Base-by-base conservation (phyloP, 1,140 invertebrate genomes). In the Andrena cerasifolii region DNA sequence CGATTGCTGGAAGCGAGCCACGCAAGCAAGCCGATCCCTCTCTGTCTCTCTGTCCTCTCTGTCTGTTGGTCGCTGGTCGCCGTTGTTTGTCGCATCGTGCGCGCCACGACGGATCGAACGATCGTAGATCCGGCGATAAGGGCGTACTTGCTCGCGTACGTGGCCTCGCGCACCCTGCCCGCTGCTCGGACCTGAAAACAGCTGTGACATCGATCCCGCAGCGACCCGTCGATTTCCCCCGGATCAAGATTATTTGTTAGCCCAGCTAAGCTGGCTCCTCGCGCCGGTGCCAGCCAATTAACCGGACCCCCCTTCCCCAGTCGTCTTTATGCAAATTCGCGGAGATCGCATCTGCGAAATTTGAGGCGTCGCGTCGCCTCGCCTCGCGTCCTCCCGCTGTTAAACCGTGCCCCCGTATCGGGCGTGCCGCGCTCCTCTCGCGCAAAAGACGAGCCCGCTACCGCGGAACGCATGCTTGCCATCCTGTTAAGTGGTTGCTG, bases 191-290 rank as follows among this genome's bases (percentile, higher is more conserved):
- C 14, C 6, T 14, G 28, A 16, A 43, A 72, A 73, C 71, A 73
- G 58, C 71, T 73, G 71, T 73, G 58, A 53, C 58, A 73, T 43
- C 43, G 56, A 31, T 33, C n/a, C 47, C 18, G 63, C 51, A 43
- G 28, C n/a, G n/a, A n/a, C n/a, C 63, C 45, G n/a, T n/a, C 58
- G 70, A 68, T 72, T 62, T 56, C 16, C 33, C 31, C 6, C 14
- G 21, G 31, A 73, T 73, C 71, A 40, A 73, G 71, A 53, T 53
- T 63, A 21, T n/a, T 18, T 10, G 45, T 21, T 18, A 14, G 10
- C 21, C 26, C 0, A 28, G 26, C 10, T 40, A 40, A 40, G 53
- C 10, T 53, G 51, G 51, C 51, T 53, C 33, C 2, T 26, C 18
- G 36, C 10, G 36, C 10, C 36, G 21, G 16, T 18, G 65, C 31